phyloP scores from a whole-genome alignment of 1,140 invertebrate genomes.

The Reticulitermes speratus region DNA sequence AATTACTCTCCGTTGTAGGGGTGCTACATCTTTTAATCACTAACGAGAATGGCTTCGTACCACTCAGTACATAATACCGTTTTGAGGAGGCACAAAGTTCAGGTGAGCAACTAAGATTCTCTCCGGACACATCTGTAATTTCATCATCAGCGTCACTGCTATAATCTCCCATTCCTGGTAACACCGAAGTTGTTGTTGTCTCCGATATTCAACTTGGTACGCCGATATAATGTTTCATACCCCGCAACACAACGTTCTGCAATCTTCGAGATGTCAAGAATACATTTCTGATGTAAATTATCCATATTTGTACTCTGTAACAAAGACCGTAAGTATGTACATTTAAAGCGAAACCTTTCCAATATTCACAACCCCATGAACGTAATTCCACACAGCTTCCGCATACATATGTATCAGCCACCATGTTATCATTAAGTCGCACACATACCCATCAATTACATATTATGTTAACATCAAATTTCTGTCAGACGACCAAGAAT shows the following conservation, averaged over 20 bases:
- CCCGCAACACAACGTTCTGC: neutral
- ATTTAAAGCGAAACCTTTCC: no score
- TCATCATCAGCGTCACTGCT: neutral
- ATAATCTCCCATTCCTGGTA: neutral
- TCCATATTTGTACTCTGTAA: neutral
- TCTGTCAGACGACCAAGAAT: no score
- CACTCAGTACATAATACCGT: neutral
- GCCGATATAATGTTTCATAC: neutral
- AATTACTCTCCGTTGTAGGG: neutral
- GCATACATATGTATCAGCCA: no score
- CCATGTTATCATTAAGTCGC: no score
- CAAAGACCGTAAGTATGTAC: neutral
- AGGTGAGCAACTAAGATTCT: neutral
- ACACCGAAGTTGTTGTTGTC: neutral
- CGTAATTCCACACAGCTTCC: no score
- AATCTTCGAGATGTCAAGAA: neutral
- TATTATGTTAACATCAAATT: no score
- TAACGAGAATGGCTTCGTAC: neutral
- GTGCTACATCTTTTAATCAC: neutral
- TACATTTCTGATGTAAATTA: neutral
- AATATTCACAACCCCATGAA: no score
- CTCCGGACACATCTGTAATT: neutral
- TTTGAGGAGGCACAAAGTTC: neutral
- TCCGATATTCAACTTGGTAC: neutral
- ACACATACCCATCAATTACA: no score